Evolutionary conservation across 1,140 invertebrate species (phyloP).

Genomic region (Drosophila dunni): DNA sequence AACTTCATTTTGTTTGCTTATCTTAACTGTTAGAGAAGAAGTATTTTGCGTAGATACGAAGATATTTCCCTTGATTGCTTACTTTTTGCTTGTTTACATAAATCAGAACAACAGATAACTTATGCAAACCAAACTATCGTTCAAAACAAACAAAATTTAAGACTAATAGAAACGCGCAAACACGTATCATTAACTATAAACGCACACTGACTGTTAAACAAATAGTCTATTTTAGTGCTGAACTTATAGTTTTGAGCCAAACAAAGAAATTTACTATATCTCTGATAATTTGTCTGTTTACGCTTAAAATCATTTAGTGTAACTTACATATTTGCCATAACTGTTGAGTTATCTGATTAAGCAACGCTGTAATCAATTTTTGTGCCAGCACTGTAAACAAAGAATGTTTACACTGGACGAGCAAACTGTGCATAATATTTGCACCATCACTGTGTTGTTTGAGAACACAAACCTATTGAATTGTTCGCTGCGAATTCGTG

Average conservation of each 20-base stretch:
- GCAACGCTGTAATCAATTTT: no score
- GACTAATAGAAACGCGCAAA: background rate
- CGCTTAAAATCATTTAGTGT: no score
- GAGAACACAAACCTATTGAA: background rate
- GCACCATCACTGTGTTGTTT: slow-evolving; percentile 1
- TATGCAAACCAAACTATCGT: background rate
- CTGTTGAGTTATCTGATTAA: no score
- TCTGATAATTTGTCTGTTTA: no score
- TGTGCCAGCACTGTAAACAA: background rate
- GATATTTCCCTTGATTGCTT: background rate
- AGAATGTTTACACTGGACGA: background rate
- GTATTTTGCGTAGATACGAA: slow-evolving; percentile 23
- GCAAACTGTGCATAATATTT: slow-evolving; percentile 1
- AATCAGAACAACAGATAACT: background rate
- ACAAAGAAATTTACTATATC: no score
- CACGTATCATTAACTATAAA: background rate
- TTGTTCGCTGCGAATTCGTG: background rate
- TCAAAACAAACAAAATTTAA: background rate
- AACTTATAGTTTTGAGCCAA: background rate
- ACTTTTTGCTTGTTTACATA: background rate
- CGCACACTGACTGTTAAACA: background rate
- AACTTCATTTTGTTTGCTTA: slow-evolving; percentile 18
- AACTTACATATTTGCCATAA: no score
- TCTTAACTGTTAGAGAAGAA: slow-evolving; percentile 21
- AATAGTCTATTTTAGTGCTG: background rate